Conservation (phyloP, 2,797 vertebrate genomes). For the Enteromius unitaeniatus region DNA sequence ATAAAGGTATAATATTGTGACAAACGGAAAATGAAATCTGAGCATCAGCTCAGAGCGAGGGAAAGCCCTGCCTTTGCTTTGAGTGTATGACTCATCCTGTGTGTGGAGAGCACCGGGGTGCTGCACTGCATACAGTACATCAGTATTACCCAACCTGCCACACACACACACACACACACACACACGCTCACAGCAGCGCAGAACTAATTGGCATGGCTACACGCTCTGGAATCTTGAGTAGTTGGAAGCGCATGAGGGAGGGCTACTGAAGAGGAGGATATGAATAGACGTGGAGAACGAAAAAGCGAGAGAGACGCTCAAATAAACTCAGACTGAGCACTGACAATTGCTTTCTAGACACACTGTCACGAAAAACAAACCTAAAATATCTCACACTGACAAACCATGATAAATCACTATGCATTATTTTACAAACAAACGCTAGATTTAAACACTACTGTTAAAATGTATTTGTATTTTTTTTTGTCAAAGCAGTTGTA, state of each 20-base stretch:
- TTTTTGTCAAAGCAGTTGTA: not conserved
- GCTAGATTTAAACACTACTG: not conserved
- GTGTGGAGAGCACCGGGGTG: slow-evolving; percentile 31
- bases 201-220: slow-evolving; percentile 31
- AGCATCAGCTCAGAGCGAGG: slow-evolving; percentile 29
- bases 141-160: slow-evolving; percentile 40
- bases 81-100: slow-evolving; percentile 58
- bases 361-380: not conserved
- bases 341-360: slow-evolving; percentile 37
- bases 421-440: not conserved
- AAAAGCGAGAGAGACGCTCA: not conserved
- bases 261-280: slow-evolving; percentile 35
- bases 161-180: slow-evolving; percentile 15
- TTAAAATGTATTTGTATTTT: not conserved
- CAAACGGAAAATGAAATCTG: not conserved
- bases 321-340: not conserved
- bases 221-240: slow-evolving; percentile 40
- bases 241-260: slow-evolving; percentile 32
- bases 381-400: slow-evolving; percentile 16
- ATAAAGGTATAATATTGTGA: slow-evolving; percentile 8
- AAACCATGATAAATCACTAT: not conserved
- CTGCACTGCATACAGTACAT: slow-evolving; percentile 47
- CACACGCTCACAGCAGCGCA: slow-evolving; percentile 34
- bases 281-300: slow-evolving; percentile 11
- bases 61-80: slow-evolving; percentile 56